These are phyloP conservation scores for Acrossocheilus fasciatus DNA, from an alignment of 2,797 vertebrate species.

Conservation along the genomic window DNA sequence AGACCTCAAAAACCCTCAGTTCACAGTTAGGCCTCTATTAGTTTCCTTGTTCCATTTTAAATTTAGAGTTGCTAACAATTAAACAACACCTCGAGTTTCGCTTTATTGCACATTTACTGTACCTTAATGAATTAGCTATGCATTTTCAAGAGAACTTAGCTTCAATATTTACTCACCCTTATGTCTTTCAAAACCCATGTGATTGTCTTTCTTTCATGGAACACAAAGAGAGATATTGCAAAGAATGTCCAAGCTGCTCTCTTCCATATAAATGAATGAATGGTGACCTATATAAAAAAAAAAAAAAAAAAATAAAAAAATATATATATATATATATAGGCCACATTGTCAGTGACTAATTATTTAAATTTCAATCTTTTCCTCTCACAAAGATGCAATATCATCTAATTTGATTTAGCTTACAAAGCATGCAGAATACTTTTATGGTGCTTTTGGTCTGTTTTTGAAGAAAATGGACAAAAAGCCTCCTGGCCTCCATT, in stretches of 20 bases:
- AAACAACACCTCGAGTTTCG: not conserved
- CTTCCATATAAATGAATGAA: constrained; percentile 3
- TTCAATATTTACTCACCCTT: not conserved
- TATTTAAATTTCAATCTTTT: not conserved
- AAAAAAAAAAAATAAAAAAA: not conserved
- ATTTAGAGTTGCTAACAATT: not conserved
- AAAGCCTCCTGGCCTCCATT: not conserved
- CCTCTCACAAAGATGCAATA: not conserved
- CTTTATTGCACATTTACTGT: not conserved
- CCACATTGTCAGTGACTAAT: not conserved
- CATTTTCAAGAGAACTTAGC: not conserved
- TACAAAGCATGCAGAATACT: not conserved
- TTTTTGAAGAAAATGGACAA: not conserved
- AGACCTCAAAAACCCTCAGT: constrained; percentile 9
- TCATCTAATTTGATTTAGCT: not conserved
- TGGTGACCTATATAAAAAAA: not conserved
- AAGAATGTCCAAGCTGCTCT: not conserved
- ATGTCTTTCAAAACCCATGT: not conserved
- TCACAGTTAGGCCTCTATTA: not conserved
- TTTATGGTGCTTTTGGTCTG: not conserved
- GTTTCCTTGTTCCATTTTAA: constrained; percentile 14
- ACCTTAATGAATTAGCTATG: not conserved
- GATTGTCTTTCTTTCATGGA: not conserved
- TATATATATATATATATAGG: not conserved
- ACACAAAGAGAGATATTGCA: not conserved